Base-by-base conservation (phyloP, 2,888 invertebrate genomes). In the Eudemis profundana region DNA sequence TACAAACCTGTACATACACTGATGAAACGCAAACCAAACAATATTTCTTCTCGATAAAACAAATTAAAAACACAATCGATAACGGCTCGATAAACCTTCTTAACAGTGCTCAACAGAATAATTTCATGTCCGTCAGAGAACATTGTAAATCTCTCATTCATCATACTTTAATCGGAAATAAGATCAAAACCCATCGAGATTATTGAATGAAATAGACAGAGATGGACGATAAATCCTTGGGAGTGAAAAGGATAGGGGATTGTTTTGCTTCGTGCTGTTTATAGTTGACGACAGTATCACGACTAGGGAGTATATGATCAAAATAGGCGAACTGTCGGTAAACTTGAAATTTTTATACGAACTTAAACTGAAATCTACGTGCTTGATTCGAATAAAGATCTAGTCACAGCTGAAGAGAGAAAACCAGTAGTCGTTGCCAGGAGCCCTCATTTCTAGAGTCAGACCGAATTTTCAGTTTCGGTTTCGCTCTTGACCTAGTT, bases 131-230 rank as follows among this genome's bases (percentile, higher is more conserved):
- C 74, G 75, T 80, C 79, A 72, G 71, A 72, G 71, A 71, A 71
- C 72, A 78, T 80, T 79, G 83, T 83, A 79, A 78, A 78, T 77
- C 77, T 78, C 80, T 81, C 86, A 86, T 86, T 87, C 84, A 85
- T 85, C 84, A 85, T 84, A 83, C 77, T 79, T 76, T 83, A 83
- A 86, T 85, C 82, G 78, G 78, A 83, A 82, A 84, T 84, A 83
- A 83, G 81, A 85, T 85, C 84, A 79, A 77, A 76, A 74, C 74
- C 72, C 73, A 74, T 79, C 71, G 73, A 76, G 76, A 80, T 79
- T 79, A 80, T 79, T 85, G 84, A 86, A 87, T 84, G 86, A 65
- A 67, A 53, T 44, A 59, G 63, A 69, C 46, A 49, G 62, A 60
- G 69, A 69, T 38, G 61, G 59, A 46, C 14, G 59, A 17, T 12